phyloP scores from a whole-genome alignment of 2,888 invertebrate genomes.

The Diplazon laetatorius region DNA sequence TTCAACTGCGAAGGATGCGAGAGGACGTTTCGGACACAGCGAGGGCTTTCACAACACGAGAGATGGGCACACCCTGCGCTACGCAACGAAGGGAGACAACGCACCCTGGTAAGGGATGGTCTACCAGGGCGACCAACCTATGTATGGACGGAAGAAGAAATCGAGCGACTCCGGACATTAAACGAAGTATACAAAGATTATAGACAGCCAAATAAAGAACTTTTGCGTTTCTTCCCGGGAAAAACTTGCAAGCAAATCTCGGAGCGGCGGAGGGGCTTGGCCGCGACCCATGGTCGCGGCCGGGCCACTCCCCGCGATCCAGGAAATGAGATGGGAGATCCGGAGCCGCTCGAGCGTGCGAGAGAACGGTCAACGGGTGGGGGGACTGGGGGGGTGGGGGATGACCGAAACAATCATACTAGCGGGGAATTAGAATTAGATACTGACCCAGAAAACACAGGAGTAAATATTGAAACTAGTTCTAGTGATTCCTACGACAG shows the following conservation, averaged over 20 bases:
- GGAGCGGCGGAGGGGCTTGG: constrained; percentile 35
- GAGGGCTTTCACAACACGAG: constrained; percentile 46
- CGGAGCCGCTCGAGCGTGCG: neutral
- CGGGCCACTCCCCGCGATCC: neutral
- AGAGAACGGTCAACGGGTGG: neutral
- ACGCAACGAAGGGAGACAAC: constrained; percentile 30
- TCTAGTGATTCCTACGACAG: too few relatives aligned
- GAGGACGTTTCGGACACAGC: neutral
- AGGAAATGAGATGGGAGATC: neutral
- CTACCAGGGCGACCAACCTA: neutral
- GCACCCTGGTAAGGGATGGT: neutral
- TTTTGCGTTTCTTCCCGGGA: constrained; percentile 13
- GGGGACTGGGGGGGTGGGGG: neutral
- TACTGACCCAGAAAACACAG: too few relatives aligned
- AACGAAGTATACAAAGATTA: constrained; percentile 22
- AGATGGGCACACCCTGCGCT: constrained; percentile 35
- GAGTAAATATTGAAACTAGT: too few relatives aligned
- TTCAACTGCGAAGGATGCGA: constrained; percentile 2
- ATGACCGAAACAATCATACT: too few relatives aligned
- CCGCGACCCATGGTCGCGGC: neutral
- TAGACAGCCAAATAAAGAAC: neutral
- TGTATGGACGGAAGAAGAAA: constrained; percentile 27
- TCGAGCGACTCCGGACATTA: neutral
- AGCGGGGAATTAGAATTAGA: too few relatives aligned
- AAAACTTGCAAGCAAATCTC: constrained; percentile 44